Conservation (phyloP, 2,888 invertebrate species). For the Dicyrtoma fusca region DNA sequence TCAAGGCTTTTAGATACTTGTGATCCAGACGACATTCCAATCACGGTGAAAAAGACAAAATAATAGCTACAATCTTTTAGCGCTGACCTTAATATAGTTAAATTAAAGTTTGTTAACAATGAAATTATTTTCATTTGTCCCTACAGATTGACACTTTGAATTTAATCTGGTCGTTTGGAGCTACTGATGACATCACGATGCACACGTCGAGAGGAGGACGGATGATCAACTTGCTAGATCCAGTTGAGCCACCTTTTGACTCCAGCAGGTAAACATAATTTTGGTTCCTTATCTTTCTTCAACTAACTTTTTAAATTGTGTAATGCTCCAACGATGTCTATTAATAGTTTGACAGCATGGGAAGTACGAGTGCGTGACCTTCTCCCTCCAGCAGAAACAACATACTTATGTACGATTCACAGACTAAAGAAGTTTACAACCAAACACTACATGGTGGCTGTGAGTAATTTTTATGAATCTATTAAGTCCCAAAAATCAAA, state of each 20-base stretch:
- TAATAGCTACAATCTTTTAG: not conserved
- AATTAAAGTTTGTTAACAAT: not conserved
- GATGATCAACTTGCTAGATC: constrained; percentile 30
- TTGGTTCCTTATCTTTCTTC: not conserved
- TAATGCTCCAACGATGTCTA: not conserved
- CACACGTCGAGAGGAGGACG: constrained; percentile 22
- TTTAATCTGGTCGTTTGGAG: constrained; percentile 36
- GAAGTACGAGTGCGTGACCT: constrained; percentile 17
- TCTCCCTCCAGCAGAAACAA: constrained; percentile 12
- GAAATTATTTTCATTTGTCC: not conserved
- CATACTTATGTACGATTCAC: constrained; percentile 41
- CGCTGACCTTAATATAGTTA: not conserved
- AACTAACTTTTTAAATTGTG: not conserved
- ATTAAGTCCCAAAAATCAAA: too few species aligned
- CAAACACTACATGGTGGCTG: constrained; percentile 36
- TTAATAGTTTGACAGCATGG: constrained; percentile 21
- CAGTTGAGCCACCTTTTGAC: constrained; percentile 21
- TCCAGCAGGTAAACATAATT: constrained; percentile 15
- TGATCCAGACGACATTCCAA: constrained; percentile 33
- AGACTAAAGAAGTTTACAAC: constrained; percentile 12
- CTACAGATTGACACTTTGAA: constrained; percentile 33
- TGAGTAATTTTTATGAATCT: too few species aligned
- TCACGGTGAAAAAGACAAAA: constrained; percentile 21
- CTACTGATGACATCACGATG: constrained; percentile 15
- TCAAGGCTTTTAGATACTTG: constrained; percentile 38